Conservation (phyloP, 2,113 vertebrate species). For the Apistogramma diplotaenia region DNA sequence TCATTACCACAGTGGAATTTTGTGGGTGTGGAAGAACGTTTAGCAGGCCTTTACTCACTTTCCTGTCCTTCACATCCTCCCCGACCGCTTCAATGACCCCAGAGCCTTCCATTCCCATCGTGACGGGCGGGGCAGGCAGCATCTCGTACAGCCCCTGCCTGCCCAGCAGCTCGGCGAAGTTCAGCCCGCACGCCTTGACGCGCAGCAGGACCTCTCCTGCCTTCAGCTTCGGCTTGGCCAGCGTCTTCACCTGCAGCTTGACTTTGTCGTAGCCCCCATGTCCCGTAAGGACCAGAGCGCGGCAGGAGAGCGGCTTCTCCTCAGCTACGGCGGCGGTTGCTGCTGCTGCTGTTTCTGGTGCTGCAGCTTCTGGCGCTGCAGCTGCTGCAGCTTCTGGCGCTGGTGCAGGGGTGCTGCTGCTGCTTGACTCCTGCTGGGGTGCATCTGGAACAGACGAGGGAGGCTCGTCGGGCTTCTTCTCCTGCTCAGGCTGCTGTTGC, state of each 20-base stretch:
- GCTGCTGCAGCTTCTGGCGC: neutral
- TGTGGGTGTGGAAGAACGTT: neutral
- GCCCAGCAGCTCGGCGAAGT: conserved; percentile 87
- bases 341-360: neutral
- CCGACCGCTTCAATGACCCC: conserved; percentile 83
- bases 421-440: conserved; percentile 8
- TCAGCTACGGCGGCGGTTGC: conserved; percentile 2
- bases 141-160: conserved; percentile 85
- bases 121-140: conserved; percentile 80
- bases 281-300: conserved; percentile 82
- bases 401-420: neutral
- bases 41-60: conserved; percentile 74
- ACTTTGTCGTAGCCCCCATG: conserved; percentile 87
- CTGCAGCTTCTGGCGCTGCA: conserved; percentile 16
- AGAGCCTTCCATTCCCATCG: conserved; percentile 84
- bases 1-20: neutral
- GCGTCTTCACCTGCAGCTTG: conserved; percentile 80
- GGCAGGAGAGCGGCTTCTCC: conserved; percentile 55
- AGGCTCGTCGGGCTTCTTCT: conserved; percentile 43
- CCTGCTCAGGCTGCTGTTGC: conserved; percentile 44
- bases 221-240: conserved; percentile 60
- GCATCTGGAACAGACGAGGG: conserved; percentile 1
- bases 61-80: conserved; percentile 80
- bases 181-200: conserved; percentile 86
- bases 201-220: conserved; percentile 80